phyloP scores from a whole-genome alignment of 1,140 invertebrate genomes.

The Lucilia sericata region DNA sequence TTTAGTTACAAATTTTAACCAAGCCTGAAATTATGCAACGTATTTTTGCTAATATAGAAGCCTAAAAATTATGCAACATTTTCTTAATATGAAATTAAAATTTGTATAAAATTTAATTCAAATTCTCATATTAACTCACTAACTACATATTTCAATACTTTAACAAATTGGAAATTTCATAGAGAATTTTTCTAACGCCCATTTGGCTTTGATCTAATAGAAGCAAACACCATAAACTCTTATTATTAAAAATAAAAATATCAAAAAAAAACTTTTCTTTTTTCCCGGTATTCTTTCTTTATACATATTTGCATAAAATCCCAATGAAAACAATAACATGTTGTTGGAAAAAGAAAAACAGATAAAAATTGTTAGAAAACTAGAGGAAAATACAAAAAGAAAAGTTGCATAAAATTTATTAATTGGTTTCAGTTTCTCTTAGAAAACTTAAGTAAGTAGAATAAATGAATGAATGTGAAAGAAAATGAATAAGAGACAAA shows the following conservation, averaged over 20 bases:
- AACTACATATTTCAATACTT: too few relatives aligned
- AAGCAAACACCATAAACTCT: not conserved
- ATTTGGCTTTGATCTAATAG: not conserved
- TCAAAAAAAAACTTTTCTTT: not conserved
- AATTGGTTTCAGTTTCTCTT: conserved; percentile 40
- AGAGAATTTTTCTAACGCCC: not conserved
- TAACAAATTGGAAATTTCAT: too few relatives aligned
- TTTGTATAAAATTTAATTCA: too few relatives aligned
- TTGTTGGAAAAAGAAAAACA: not conserved
- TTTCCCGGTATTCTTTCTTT: not conserved
- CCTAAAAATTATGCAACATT: too few relatives aligned
- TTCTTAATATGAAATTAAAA: too few relatives aligned
- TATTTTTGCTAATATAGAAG: too few relatives aligned
- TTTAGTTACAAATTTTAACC: too few relatives aligned
- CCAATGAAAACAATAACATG: not conserved
- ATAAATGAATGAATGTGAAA: not conserved
- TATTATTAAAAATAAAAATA: conserved; percentile 22
- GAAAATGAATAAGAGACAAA: not conserved
- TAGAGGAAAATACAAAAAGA: not conserved
- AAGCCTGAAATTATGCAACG: too few relatives aligned
- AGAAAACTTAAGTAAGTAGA: not conserved
- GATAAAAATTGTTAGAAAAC: not conserved
- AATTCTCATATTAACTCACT: too few relatives aligned
- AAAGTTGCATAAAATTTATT: conserved; percentile 30
- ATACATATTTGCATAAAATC: not conserved